Base-by-base conservation (phyloP, 1,140 invertebrate species). In the Zaprionus taronus region DNA sequence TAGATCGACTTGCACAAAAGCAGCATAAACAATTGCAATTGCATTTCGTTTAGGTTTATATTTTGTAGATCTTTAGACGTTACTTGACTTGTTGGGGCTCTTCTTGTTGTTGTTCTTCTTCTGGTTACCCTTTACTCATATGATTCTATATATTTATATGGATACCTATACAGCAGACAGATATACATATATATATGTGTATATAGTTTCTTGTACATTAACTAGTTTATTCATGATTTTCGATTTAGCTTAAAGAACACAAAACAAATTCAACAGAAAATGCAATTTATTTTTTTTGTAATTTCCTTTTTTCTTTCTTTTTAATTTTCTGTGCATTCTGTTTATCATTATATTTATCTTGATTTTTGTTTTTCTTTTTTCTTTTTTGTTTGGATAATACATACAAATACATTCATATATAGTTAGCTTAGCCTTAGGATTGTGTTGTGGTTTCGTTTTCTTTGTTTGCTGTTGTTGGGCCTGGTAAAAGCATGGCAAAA, bases 351-450 rank as follows among this genome's bases (percentile, higher is more conserved):
- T 56, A 3, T 20, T 57, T 34, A 36, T 11, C 17, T 31, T n/a
- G 17, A 11, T 31, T 49, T 34, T n/a, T 34, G 31, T 49, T 24
- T 61, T 17, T 36, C 1, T 28, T 28, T 28, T 28, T 28, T 0
- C 7, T 28, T 73, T 67, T 14, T 36, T 28, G 62, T 49, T 83
- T 72, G 20, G 83, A 87, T 87, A 87, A 80, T 86, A 86, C 83
- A 31, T 66, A 57, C 55, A 36, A 36, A 64, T 55, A 64, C 31
- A 44, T 67, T 26, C 41, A 31, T 67, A 67, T 67, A 58, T 55
- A 75, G 24, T 26, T 26, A 26, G 83, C 84, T 83, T 83, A 89
- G 77, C 70, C 55, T 69, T 86, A 89, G 64, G 77, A 77, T 79
- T 79, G 72, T 75, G 68, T 66, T 66, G 41, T 75, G 58, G 58